Evolutionary conservation across 2,888 invertebrate genomes (phyloP).

Genomic region (Seira musarum): DNA sequence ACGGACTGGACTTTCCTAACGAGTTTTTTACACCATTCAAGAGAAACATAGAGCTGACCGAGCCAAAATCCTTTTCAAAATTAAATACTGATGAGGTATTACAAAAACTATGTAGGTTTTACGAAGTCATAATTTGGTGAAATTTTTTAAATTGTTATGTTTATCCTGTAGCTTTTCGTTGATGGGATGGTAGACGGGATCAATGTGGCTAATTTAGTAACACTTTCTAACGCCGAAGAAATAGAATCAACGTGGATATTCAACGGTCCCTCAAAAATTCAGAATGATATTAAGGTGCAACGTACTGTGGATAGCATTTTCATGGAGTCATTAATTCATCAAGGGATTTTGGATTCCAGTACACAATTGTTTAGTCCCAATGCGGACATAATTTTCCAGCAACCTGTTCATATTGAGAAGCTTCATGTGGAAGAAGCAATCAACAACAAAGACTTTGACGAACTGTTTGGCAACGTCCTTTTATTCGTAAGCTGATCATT

Average conservation of each 20-base stretch:
- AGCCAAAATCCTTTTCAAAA: slow-evolving; percentile 15
- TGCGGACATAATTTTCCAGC: slow-evolving; percentile 55
- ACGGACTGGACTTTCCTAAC: slow-evolving; percentile 18
- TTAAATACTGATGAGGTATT: slow-evolving; percentile 45
- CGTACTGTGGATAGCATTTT: slow-evolving; percentile 55
- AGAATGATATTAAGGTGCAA: slow-evolving; percentile 48
- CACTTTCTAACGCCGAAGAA: slow-evolving; percentile 12
- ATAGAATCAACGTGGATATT: slow-evolving; percentile 54
- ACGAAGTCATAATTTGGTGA: background rate
- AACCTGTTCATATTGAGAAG: slow-evolving; percentile 51
- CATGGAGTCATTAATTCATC: slow-evolving; percentile 45
- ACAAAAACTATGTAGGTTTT: background rate
- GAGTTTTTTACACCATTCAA: background rate
- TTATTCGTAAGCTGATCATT: slow-evolving; percentile 58
- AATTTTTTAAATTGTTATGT: background rate
- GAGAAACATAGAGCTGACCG: slow-evolving; percentile 3
- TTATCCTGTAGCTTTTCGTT: slow-evolving; percentile 42
- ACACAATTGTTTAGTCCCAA: slow-evolving; percentile 43
- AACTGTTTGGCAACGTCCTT: slow-evolving; percentile 53
- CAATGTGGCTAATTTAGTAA: slow-evolving; percentile 47
- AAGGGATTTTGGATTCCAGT: slow-evolving; percentile 42
- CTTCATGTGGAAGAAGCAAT: slow-evolving; percentile 48
- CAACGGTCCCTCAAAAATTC: slow-evolving; percentile 33
- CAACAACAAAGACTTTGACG: slow-evolving; percentile 54
- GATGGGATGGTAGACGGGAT: slow-evolving; percentile 43